Percentiles rank a stretch among this genome's conserved stretches.
phyloP scores from a whole-genome alignment of 2,888 invertebrate genomes.

The Ichneumoninae sp. region DNA sequence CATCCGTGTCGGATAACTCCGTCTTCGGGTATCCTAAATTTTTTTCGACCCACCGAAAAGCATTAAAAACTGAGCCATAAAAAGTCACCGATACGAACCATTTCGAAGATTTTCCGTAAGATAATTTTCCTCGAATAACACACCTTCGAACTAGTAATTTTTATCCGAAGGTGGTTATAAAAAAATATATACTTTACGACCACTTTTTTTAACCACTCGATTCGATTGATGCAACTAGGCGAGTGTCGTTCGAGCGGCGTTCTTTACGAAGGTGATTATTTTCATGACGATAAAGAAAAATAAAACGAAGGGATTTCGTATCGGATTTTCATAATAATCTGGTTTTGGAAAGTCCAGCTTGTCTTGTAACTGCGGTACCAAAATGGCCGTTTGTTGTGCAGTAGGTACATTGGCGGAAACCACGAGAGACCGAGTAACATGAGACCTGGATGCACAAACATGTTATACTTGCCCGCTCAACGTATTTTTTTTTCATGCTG shows the following conservation, averaged over 20 bases:
- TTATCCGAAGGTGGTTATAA: not conserved
- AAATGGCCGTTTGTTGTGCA: conserved; percentile 56
- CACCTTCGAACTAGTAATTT: not conserved
- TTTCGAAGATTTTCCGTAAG: not conserved
- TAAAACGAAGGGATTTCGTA: conserved; percentile 1
- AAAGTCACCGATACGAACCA: not conserved
- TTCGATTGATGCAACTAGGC: not conserved
- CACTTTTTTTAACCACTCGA: not conserved
- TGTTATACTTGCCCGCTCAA: conserved; percentile 8
- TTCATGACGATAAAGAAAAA: not conserved
- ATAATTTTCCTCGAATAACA: not conserved
- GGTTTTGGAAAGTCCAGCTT: conserved; percentile 52
- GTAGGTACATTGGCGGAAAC: conserved; percentile 54
- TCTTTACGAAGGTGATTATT: not conserved
- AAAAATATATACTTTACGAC: too few species aligned
- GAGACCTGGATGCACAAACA: conserved; percentile 62
- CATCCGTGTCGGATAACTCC: conserved; percentile 35
- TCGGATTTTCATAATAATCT: conserved; percentile 22
- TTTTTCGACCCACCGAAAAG: not conserved
- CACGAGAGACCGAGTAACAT: conserved; percentile 57
- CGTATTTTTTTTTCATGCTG: not conserved
- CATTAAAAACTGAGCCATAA: not conserved
- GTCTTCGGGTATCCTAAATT: conserved; percentile 35
- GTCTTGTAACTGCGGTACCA: conserved; percentile 59
- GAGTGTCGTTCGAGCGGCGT: not conserved